Evolutionary conservation across 2,888 invertebrate species (phyloP), one percentile per base, ranked within the genome.

Genomic region (Crocallis elinguaria): DNA sequence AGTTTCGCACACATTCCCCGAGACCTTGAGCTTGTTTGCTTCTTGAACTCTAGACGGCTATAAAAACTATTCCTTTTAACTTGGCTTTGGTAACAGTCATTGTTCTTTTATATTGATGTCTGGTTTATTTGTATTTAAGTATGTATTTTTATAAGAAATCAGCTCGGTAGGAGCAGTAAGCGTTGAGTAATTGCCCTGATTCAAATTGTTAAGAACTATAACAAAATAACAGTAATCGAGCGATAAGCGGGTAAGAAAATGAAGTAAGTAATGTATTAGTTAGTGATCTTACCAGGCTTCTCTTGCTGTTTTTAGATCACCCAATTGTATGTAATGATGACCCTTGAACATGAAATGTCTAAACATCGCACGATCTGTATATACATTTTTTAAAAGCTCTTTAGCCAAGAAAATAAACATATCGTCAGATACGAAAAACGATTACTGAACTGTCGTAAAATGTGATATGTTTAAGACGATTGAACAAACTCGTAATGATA

Each of bases 1-100:
- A 33, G 71, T 65, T 71, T 77, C 73, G 61, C 71, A 73, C 69
- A 69, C 71, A 69, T 67, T 73, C 64, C 49, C 48, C 50, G 23
- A 52, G 62, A 69, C 77, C 76, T 79, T 77, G 70, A 48, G 13
- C 43, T 41, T 53, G 57, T 60, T 59, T 58, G 64, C 58, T 64
- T 59, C 55, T 52, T 63, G 58, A 60, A 63, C 62, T 43, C 23
- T 35, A 59, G 57, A 51, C 36, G 14, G 25, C 32, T 27, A 33
- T 54, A 23, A 45, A 41, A 52, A 23, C 29, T 17, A 30, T 46
- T 38, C 41, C 38, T 43, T 41, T 46, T 27, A 17, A 27, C 35
- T 23, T 27, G 23, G 21, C 32, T 13, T 17, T 11, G 29, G 16
- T 27, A 14, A 32, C 48, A 46, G 59, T 53, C 19, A 33, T 36